Evolutionary conservation across 2,888 invertebrate species (phyloP).

Genomic region (Temnothorax ravouxi): DNA sequence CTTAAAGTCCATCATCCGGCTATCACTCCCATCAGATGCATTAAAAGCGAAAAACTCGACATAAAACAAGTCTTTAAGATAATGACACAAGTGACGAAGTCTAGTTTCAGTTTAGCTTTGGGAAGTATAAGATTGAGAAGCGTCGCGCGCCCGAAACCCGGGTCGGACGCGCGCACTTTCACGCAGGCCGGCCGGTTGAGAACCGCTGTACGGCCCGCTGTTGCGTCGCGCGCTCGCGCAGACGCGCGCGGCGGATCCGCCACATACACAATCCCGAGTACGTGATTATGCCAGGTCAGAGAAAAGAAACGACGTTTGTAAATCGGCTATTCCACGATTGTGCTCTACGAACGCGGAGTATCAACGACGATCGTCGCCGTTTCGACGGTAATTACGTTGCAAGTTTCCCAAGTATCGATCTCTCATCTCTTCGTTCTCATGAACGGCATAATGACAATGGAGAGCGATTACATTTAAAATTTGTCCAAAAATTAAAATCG

Average conservation of each 20-base stretch:
- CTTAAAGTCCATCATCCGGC: neutral
- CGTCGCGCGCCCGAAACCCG: constrained; percentile 52
- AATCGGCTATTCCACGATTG: constrained; percentile 19
- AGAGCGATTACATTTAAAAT: neutral
- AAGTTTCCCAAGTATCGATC: neutral
- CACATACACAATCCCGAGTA: constrained; percentile 12
- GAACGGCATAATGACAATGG: neutral
- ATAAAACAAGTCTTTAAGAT: neutral
- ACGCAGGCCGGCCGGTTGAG: constrained; percentile 80
- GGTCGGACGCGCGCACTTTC: constrained; percentile 81
- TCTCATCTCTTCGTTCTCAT: neutral
- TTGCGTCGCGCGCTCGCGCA: constrained; percentile 61
- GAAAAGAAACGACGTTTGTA: constrained; percentile 47
- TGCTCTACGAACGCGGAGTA: constrained; percentile 3
- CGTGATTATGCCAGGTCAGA: constrained; percentile 35
- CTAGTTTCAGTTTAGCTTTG: neutral
- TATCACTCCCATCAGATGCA: neutral
- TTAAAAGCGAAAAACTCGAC: neutral
- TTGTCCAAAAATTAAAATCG: neutral
- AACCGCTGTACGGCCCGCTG: constrained; percentile 76
- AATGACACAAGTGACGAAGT: neutral
- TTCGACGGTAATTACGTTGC: neutral
- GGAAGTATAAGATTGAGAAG: neutral
- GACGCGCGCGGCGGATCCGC: constrained; percentile 29
- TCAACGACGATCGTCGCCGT: neutral